Evolutionary conservation across 2,113 vertebrate genomes (phyloP).

Genomic region (Eolophus roseicapilla): DNA sequence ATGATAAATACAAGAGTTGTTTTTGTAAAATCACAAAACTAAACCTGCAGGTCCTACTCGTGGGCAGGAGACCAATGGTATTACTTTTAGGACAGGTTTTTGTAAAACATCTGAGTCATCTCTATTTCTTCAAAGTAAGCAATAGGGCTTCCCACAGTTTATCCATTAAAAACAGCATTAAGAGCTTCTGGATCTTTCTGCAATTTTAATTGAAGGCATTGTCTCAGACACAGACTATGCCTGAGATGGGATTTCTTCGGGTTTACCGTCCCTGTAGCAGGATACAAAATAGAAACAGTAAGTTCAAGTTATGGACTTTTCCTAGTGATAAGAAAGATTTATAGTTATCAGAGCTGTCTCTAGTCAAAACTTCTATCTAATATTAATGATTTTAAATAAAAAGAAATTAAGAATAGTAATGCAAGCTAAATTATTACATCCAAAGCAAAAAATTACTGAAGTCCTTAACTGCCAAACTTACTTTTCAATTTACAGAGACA

Average conservation of each 20-base stretch:
- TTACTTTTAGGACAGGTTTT: background rate
- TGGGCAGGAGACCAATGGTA: background rate
- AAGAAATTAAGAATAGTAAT: background rate
- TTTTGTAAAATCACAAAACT: background rate
- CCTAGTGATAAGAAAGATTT: background rate
- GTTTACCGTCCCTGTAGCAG: background rate
- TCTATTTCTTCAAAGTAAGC: background rate
- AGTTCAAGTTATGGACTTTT: background rate
- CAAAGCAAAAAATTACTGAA: background rate
- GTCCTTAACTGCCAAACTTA: background rate
- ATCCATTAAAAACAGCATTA: background rate
- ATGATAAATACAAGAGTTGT: background rate
- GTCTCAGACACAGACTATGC: background rate
- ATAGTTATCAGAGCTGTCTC: background rate
- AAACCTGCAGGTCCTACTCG: background rate
- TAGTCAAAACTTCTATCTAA: background rate
- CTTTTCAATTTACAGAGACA: background rate
- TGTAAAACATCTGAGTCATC: background rate
- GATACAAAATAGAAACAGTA: background rate
- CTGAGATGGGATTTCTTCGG: background rate
- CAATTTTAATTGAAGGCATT: background rate
- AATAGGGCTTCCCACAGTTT: background rate
- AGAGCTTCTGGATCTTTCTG: background rate
- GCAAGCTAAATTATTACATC: background rate
- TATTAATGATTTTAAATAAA: background rate